Conservation (phyloP, 2,888 invertebrate genomes). For the Malthinus flaveolus region DNA sequence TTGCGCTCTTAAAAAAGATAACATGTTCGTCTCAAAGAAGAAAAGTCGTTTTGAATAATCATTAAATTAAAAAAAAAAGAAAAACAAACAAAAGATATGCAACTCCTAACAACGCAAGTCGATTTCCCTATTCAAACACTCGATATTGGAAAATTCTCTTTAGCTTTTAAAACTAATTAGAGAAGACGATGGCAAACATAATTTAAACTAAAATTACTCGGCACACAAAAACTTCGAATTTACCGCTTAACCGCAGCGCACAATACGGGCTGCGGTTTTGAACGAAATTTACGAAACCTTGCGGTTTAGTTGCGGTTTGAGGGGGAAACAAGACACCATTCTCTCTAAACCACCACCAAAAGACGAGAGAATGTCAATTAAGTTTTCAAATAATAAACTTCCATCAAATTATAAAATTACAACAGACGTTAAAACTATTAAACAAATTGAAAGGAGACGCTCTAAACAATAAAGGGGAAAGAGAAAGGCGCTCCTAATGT, state of each 20-base stretch:
- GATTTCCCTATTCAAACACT: conserved; percentile 4
- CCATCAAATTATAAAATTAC: conserved; percentile 2
- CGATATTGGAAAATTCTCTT: conserved; percentile 10
- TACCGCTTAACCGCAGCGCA: conserved; percentile 45
- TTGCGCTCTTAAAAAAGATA: not conserved
- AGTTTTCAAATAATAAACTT: conserved; percentile 5
- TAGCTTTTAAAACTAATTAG: conserved; percentile 20
- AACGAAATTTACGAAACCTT: conserved; percentile 53
- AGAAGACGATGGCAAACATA: conserved; percentile 18
- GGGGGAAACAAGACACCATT: conserved; percentile 39
- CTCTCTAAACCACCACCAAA: conserved; percentile 9
- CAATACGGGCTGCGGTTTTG: conserved; percentile 47
- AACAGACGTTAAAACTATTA: too few species aligned
- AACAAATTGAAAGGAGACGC: not conserved
- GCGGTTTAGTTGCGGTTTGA: conserved; percentile 47
- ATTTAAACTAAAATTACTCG: conserved; percentile 17
- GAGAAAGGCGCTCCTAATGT: conserved; percentile 16
- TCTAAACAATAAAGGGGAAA: conserved; percentile 9
- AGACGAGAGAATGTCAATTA: conserved; percentile 23
- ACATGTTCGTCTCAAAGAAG: not conserved
- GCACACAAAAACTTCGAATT: conserved; percentile 35
- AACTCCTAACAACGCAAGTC: not conserved
- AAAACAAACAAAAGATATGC: not conserved
- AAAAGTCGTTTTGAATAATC: not conserved
- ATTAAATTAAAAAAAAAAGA: not conserved